phyloP scores from a whole-genome alignment of 2,888 invertebrate species.

The Cecidostiba fungosa region DNA sequence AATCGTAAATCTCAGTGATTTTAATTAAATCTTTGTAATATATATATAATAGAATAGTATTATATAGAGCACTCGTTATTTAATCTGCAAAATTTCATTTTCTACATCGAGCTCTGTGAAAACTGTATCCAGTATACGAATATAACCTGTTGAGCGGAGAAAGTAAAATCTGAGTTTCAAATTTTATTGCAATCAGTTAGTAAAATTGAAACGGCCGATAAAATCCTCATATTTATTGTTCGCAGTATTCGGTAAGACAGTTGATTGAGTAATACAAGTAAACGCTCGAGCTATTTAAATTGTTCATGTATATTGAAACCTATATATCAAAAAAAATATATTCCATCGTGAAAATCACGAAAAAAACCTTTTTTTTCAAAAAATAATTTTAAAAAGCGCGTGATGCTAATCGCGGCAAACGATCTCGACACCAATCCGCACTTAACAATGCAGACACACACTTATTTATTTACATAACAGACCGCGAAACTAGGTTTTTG shows the following conservation, averaged over 20 bases:
- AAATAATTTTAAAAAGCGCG: neutral
- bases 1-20: neutral
- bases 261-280: neutral
- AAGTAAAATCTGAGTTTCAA: constrained; percentile 10
- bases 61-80: neutral
- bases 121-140: neutral
- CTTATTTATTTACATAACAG: neutral
- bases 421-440: neutral
- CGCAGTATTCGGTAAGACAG: neutral
- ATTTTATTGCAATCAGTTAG: constrained; percentile 2
- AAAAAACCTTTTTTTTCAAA: neutral
- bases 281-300: neutral
- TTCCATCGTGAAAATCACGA: too few relatives aligned
- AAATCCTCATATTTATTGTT: constrained; percentile 4
- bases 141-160: neutral
- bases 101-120: neutral
- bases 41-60: neutral
- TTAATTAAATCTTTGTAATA: neutral
- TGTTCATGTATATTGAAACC: neutral
- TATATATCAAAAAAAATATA: too few relatives aligned
- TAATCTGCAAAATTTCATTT: neutral
- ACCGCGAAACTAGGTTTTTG: neutral
- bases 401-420: neutral
- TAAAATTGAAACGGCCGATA: neutral
- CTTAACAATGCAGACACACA: neutral